Conservation (phyloP, 2,113 vertebrate species). For the Mesitornis unicolor region DNA sequence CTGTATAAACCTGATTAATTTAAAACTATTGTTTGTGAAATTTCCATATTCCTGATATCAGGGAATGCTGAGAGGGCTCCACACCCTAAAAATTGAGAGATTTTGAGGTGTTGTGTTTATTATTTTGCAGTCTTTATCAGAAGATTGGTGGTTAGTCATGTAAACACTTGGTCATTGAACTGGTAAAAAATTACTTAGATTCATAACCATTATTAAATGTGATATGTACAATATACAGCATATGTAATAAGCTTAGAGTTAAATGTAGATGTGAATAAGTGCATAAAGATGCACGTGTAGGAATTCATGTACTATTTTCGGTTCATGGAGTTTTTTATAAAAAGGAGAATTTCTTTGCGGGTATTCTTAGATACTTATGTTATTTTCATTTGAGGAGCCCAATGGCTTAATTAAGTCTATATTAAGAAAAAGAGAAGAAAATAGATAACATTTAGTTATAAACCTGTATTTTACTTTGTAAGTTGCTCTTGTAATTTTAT, state of each 20-base stretch:
- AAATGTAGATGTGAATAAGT: not conserved
- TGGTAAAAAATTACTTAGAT: not conserved
- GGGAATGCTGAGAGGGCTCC: not conserved
- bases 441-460: not conserved
- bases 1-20: not conserved
- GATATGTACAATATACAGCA: not conserved
- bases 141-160: not conserved
- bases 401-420: not conserved
- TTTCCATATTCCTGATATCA: not conserved
- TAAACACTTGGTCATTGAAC: not conserved
- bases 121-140: not conserved
- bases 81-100: not conserved
- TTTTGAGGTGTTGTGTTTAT: not conserved
- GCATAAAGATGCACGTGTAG: not conserved
- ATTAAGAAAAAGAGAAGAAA: not conserved
- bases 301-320: not conserved
- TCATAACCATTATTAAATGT: not conserved
- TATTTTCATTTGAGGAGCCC: not conserved
- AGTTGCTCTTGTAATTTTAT: not conserved
- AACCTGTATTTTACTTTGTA: not conserved
- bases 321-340: not conserved
- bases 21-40: not conserved
- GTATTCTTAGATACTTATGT: not conserved
- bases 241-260: not conserved
- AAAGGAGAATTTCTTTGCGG: not conserved